Percentiles rank a stretch among this genome's conserved stretches.
phyloP scores from a whole-genome alignment of 2,888 invertebrate genomes.

The Drosophila kanekoi region DNA sequence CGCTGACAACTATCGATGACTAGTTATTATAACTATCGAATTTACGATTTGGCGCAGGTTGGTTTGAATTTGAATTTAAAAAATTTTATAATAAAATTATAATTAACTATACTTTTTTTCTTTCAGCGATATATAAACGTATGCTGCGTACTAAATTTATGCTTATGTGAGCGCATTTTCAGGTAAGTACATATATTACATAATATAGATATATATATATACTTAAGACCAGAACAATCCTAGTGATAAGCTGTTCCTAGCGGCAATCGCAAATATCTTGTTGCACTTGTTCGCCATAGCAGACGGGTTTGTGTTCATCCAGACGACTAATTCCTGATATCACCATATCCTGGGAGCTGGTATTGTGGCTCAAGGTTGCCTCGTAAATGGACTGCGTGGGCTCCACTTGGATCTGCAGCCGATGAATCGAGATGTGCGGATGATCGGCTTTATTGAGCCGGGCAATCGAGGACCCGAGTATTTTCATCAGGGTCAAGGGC shows the following conservation, averaged over 20 bases:
- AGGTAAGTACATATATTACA: too few species aligned
- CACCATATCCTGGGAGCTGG: constrained; percentile 1
- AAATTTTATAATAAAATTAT: too few species aligned
- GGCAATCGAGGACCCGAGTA: background rate
- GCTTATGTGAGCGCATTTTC: too few species aligned
- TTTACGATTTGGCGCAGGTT: too few species aligned
- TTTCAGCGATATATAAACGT: too few species aligned
- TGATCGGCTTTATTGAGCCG: background rate
- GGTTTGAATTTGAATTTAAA: too few species aligned
- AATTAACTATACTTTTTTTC: too few species aligned
- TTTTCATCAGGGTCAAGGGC: background rate
- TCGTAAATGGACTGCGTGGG: constrained; percentile 12
- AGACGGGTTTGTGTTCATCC: background rate
- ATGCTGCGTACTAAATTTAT: too few species aligned
- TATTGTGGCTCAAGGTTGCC: constrained; percentile 22
- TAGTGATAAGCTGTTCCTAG: background rate
- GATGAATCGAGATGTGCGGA: constrained; percentile 4
- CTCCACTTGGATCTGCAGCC: constrained; percentile 1
- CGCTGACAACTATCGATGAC: too few species aligned
- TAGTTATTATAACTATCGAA: too few species aligned
- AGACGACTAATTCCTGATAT: constrained; percentile 7
- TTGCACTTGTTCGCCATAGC: background rate
- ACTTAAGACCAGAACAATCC: too few species aligned
- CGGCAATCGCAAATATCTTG: background rate
- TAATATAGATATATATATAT: too few species aligned